These are phyloP conservation scores for Brachylomia viminalis DNA, from an alignment of 2,888 invertebrate genomes.

Conservation along the genomic window DNA sequence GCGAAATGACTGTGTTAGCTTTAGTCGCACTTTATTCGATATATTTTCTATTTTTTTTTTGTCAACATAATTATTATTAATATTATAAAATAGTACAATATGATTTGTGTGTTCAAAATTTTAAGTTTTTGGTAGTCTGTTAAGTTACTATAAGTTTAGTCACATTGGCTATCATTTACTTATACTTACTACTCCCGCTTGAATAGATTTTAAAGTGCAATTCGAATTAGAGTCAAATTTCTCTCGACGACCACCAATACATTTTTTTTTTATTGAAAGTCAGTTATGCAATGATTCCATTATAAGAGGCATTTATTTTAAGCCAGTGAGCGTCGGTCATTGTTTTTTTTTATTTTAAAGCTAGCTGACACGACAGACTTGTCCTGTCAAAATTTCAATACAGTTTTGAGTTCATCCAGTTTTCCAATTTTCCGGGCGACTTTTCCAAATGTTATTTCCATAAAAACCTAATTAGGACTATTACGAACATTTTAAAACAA, in stretches of 20 bases:
- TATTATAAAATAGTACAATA: constrained; percentile 46
- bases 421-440: no score
- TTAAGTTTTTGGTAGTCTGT: constrained; percentile 22
- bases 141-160: not conserved
- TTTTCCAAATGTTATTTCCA: no score
- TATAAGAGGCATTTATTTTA: constrained; percentile 50
- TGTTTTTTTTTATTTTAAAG: constrained; percentile 2
- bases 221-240: not conserved
- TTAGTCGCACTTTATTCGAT: constrained; percentile 6
- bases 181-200: not conserved
- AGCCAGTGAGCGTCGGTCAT: not conserved
- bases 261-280: not conserved
- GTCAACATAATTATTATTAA: constrained; percentile 29
- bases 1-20: constrained; percentile 40
- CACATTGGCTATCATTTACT: not conserved
- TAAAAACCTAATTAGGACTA: no score
- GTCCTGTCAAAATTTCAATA: not conserved
- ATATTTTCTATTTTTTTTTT: constrained; percentile 15
- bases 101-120: constrained; percentile 47
- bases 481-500: no score
- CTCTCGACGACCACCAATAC: constrained; percentile 12
- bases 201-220: constrained; percentile 13
- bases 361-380: not conserved
- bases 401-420: not conserved
- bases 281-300: constrained; percentile 43